These are phyloP conservation scores for Gorsachius magnificus DNA, from an alignment of 2,797 vertebrate genomes.

Conservation along the genomic window DNA sequence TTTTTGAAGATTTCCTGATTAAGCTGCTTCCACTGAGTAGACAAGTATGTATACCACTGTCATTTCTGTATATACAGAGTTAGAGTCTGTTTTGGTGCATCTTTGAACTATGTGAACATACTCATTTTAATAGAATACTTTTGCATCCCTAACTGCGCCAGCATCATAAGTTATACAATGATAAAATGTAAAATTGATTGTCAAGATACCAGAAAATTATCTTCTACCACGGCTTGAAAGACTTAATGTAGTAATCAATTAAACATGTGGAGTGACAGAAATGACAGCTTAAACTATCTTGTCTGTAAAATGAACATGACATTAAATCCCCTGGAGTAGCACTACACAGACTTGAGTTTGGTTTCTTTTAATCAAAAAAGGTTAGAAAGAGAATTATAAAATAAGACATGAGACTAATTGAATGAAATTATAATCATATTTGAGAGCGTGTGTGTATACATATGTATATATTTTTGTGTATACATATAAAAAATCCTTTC, in stretches of 20 bases:
- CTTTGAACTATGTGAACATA: neutral
- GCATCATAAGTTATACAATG: neutral
- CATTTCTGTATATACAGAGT: neutral
- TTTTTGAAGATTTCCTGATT: neutral
- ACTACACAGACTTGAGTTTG: neutral
- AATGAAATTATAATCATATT: neutral
- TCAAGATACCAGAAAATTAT: neutral
- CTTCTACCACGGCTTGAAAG: neutral
- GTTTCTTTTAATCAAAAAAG: slow-evolving; percentile 2
- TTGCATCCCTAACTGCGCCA: neutral
- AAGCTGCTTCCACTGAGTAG: neutral
- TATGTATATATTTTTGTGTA: neutral
- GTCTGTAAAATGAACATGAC: neutral
- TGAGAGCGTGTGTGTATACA: neutral
- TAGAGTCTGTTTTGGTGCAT: neutral
- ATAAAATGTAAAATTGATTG: neutral
- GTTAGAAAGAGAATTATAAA: slow-evolving; percentile 22
- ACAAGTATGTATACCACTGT: neutral
- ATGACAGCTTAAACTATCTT: neutral
- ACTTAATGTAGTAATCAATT: neutral
- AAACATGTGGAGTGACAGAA: neutral
- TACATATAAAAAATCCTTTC: neutral
- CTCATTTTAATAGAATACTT: neutral
- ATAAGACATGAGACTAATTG: neutral
- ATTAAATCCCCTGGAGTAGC: neutral